Percentiles rank a stretch among this genome's conserved stretches.
These are phyloP conservation scores for Philopotamus ludificatus DNA, from an alignment of 1,140 invertebrate species.

Conservation along the genomic window DNA sequence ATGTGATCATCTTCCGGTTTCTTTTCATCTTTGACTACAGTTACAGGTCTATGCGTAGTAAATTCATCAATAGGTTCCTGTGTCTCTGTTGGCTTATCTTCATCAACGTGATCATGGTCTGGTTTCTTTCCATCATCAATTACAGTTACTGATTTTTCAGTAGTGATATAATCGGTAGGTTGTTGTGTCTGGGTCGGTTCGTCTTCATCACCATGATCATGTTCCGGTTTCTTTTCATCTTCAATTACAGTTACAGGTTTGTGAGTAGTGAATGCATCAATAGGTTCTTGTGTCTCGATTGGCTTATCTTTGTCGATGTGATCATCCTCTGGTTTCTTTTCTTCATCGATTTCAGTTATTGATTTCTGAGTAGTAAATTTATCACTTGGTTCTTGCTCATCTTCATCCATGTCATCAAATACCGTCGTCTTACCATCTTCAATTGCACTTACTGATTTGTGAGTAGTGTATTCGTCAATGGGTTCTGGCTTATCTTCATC, in stretches of 20 bases:
- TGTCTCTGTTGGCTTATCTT: slow-evolving; percentile 8
- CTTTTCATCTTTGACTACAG: background rate
- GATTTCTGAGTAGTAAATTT: background rate
- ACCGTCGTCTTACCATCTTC: background rate
- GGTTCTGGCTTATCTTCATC: background rate
- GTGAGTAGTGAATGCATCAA: background rate
- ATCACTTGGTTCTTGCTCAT: background rate
- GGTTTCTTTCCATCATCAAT: background rate
- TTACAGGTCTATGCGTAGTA: background rate
- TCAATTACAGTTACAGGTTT: background rate
- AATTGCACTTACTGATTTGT: too few relatives aligned
- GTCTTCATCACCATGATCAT: background rate
- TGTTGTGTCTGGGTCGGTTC: background rate
- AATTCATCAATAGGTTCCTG: slow-evolving; percentile 1
- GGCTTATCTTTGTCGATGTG: background rate
- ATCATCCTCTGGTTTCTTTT: background rate
- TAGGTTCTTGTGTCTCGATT: background rate
- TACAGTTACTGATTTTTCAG: too few relatives aligned
- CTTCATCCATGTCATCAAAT: background rate
- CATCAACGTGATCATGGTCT: background rate
- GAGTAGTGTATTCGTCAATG: too few relatives aligned
- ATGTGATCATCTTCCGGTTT: slow-evolving; percentile 3
- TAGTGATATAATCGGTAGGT: too few relatives aligned
- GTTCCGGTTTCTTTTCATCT: background rate
- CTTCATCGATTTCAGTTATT: background rate